Conservation (phyloP, 2,797 vertebrate species). For the Alcedo quadribrachys region DNA sequence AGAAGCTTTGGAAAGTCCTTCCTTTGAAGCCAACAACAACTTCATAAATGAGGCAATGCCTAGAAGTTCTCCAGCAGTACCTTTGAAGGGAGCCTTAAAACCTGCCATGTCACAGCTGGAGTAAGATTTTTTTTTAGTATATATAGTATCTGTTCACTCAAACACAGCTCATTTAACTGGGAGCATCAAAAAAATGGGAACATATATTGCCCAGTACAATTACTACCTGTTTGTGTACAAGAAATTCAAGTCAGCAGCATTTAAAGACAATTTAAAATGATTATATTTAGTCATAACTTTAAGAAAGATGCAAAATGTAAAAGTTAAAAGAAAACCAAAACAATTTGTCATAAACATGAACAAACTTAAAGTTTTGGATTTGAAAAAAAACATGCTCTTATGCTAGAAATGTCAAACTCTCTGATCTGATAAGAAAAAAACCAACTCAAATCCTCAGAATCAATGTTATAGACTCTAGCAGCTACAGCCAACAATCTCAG, state of each 20-base stretch:
- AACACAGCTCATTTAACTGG: background rate
- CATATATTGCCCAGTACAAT: background rate
- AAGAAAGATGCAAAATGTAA: background rate
- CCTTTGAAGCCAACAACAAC: background rate
- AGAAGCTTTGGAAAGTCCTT: background rate
- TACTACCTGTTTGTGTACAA: background rate
- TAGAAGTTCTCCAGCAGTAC: background rate
- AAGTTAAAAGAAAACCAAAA: background rate
- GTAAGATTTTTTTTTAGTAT: background rate
- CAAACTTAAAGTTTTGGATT: no score
- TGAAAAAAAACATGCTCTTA: no score
- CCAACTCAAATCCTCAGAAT: no score
- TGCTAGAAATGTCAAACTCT: no score
- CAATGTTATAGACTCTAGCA: no score
- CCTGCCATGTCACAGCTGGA: background rate
- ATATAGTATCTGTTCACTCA: background rate
- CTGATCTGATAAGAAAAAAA: no score
- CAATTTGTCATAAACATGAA: background rate
- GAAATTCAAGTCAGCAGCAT: background rate
- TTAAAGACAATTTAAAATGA: background rate
- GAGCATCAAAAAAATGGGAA: background rate
- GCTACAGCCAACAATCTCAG: no score
- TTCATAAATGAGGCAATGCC: background rate
- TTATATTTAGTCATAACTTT: background rate
- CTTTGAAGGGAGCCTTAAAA: background rate